Conservation (phyloP, 2,113 vertebrate genomes). For the Papio anubis region DNA sequence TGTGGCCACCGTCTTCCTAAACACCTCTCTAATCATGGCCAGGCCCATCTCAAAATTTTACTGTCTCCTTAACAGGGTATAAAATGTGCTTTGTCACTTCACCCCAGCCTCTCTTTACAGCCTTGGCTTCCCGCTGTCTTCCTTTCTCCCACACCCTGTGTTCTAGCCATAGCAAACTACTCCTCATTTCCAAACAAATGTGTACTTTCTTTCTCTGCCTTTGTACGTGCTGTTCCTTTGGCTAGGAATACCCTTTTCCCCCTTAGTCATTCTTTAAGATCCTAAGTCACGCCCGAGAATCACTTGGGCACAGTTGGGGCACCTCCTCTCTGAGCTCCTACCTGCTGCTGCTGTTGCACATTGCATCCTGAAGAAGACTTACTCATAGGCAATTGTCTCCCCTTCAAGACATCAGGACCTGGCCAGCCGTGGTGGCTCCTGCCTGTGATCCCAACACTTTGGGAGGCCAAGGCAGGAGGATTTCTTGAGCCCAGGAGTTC, state of each 20-base stretch:
- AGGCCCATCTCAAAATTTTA: background rate
- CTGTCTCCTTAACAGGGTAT: background rate
- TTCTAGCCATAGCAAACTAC: constrained; percentile 44
- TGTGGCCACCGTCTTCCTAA: background rate
- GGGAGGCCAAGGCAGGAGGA: too few species aligned
- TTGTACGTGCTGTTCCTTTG: background rate
- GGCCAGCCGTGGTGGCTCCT: too few species aligned
- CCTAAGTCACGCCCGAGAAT: background rate
- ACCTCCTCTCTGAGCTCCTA: background rate
- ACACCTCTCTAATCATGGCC: background rate
- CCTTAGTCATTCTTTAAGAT: background rate
- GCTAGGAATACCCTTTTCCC: background rate
- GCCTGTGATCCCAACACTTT: too few species aligned
- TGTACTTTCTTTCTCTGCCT: background rate
- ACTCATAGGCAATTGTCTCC: background rate
- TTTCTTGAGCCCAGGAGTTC: too few species aligned
- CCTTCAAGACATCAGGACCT: fast-evolving
- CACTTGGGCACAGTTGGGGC: background rate
- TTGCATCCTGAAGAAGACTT: background rate
- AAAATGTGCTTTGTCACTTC: background rate
- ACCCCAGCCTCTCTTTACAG: background rate
- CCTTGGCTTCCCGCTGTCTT: background rate
- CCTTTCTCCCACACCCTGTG: constrained; percentile 59
- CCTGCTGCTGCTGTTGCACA: fast-evolving
- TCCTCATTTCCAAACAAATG: constrained; percentile 74